These are phyloP conservation scores for Anthopleura sola DNA, from an alignment of 64 coral and sea anemone species.

Conservation along the genomic window DNA sequence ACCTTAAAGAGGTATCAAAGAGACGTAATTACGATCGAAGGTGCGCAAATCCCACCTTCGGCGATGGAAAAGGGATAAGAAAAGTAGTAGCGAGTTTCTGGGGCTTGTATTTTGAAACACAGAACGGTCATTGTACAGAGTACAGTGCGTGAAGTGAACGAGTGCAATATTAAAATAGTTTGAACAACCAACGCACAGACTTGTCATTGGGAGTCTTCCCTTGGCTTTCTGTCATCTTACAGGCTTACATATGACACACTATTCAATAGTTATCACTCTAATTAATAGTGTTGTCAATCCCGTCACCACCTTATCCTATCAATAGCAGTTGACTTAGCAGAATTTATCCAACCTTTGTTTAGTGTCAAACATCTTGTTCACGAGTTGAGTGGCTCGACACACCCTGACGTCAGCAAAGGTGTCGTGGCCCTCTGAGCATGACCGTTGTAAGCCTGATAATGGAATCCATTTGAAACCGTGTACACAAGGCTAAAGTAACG, in stretches of 20 bases:
- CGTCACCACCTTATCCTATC: constrained; percentile 99
- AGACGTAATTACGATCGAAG: constrained; percentile 18
- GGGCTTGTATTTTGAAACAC: background rate
- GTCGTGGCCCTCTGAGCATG: constrained; percentile 65
- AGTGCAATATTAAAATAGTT: constrained; percentile 25
- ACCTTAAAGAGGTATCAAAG: constrained; percentile 33
- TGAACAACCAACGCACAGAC: constrained; percentile 50
- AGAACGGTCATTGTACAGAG: background rate
- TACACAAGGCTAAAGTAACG: constrained; percentile 73
- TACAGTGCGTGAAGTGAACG: constrained; percentile 8
- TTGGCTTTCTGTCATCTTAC: constrained; percentile 81
- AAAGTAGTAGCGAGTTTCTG: background rate
- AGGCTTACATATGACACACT: constrained; percentile 92
- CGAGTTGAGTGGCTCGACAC: constrained; percentile 84
- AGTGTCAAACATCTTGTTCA: constrained; percentile 99
- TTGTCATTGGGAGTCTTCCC: constrained; percentile 68
- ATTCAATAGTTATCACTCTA: constrained; percentile 99
- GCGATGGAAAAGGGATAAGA: constrained; percentile 17
- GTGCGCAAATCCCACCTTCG: constrained; percentile 13
- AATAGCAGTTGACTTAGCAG: constrained; percentile 88
- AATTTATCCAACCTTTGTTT: constrained; percentile 94
- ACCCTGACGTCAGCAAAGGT: constrained; percentile 77
- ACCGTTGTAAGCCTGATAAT: constrained; percentile 79
- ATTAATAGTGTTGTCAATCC: constrained; percentile 98
- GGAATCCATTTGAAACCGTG: constrained; percentile 92